phyloP scores from a whole-genome alignment of 2,113 vertebrate species.

The Cygnus atratus region DNA sequence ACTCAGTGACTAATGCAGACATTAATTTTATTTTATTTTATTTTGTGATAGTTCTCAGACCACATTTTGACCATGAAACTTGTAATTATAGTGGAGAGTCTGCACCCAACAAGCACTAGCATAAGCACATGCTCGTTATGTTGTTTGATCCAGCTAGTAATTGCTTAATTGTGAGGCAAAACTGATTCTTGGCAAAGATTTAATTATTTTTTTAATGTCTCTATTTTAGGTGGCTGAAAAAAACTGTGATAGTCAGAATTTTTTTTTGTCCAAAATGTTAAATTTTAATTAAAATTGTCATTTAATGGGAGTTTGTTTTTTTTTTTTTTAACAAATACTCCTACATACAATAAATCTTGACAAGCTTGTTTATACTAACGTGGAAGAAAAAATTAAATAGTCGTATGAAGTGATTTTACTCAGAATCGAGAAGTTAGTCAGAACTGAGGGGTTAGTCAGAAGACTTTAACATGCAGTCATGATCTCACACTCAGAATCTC shows the following conservation, averaged over 20 bases:
- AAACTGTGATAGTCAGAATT: background rate
- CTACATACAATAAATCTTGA: background rate
- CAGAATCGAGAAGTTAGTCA: background rate
- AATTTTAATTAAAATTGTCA: background rate
- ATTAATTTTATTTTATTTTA: background rate
- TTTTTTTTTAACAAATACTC: background rate
- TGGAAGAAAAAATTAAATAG: background rate
- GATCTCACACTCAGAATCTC: background rate
- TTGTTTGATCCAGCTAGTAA: background rate
- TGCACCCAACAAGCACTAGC: background rate
- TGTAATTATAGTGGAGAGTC: background rate
- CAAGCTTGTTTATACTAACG: background rate
- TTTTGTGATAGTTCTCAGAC: background rate
- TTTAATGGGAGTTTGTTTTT: rapidly evolving
- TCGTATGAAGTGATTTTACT: background rate
- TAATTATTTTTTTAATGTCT: background rate
- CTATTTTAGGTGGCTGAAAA: background rate
- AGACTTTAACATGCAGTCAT: background rate
- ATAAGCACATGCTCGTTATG: rapidly evolving
- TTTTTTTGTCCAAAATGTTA: background rate
- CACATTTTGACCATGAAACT: background rate
- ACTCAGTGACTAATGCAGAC: background rate
- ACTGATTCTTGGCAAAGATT: background rate
- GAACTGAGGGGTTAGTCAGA: background rate
- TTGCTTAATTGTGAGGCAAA: background rate